phyloP scores from a whole-genome alignment of 2,797 vertebrate genomes.

The Poeciliopsis presidionis region DNA sequence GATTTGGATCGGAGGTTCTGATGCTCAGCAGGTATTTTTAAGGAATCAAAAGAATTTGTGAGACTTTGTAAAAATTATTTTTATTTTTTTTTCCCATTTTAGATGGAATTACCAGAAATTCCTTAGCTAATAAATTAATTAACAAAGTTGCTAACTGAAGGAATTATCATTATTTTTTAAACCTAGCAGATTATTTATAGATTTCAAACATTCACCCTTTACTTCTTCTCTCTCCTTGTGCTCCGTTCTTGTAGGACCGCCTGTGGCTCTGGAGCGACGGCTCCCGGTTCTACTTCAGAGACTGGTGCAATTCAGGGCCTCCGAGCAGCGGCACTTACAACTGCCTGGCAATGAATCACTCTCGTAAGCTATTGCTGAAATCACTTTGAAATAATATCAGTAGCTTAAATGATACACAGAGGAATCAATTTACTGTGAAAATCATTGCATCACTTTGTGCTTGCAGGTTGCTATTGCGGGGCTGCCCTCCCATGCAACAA shows the following conservation, averaged over 20 bases:
- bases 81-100: not conserved
- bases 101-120: not conserved
- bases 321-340: too few species aligned
- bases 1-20: not conserved
- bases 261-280: not conserved
- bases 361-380: not conserved
- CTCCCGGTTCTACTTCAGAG: not conserved
- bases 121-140: not conserved
- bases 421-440: not conserved
- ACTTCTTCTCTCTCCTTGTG: not conserved
- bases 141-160: not conserved
- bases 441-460: not conserved
- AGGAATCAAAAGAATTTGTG: not conserved
- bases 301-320: not conserved
- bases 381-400: not conserved
- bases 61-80: not conserved
- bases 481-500: not conserved
- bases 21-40: not conserved
- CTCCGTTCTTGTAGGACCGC: not conserved
- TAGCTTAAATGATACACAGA: not conserved
- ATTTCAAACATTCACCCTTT: not conserved
- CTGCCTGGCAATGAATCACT: not conserved
- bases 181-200: not conserved
- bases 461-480: too few species aligned
- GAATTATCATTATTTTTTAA: too few species aligned